Evolutionary conservation across 2,113 vertebrate species (phyloP).

Genomic region (Chlorocebus sabaeus): DNA sequence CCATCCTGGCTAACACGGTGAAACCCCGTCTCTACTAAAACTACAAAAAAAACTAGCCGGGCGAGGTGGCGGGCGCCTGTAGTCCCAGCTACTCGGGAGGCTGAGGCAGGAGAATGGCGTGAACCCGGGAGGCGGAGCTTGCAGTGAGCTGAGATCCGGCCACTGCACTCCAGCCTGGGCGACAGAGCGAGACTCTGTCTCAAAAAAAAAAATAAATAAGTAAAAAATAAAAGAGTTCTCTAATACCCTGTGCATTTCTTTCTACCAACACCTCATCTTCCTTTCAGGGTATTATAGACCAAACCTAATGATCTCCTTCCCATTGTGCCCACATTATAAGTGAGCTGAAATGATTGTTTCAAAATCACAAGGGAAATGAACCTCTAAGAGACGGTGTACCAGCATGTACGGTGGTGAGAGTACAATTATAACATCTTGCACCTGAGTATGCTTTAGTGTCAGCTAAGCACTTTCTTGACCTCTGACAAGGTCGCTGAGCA

Average conservation of each 20-base stretch:
- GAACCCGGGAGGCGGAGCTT: too few species aligned
- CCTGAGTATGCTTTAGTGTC: not conserved
- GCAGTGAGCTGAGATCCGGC: too few species aligned
- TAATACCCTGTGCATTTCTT: not conserved
- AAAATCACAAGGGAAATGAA: not conserved
- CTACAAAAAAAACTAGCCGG: too few species aligned
- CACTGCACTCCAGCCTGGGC: too few species aligned
- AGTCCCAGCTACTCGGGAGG: too few species aligned
- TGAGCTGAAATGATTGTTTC: not conserved
- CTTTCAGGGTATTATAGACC: not conserved
- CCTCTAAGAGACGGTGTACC: not conserved
- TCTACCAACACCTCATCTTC: not conserved
- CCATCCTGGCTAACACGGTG: too few species aligned
- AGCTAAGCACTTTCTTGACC: not conserved
- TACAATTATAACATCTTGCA: rapidly evolving
- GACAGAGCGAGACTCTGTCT: too few species aligned
- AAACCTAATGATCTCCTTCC: not conserved
- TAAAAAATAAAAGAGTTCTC: not conserved
- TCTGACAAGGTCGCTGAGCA: not conserved
- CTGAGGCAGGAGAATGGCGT: too few species aligned
- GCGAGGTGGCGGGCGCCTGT: too few species aligned
- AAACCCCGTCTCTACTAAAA: too few species aligned
- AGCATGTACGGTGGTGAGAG: not conserved
- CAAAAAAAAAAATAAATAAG: too few species aligned
- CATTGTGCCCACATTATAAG: not conserved